A percentile compares a stretch with the other conserved stretches of the same genome.
phyloP scores from a whole-genome alignment of 2,113 vertebrate genomes.

The Phasianus colchicus region DNA sequence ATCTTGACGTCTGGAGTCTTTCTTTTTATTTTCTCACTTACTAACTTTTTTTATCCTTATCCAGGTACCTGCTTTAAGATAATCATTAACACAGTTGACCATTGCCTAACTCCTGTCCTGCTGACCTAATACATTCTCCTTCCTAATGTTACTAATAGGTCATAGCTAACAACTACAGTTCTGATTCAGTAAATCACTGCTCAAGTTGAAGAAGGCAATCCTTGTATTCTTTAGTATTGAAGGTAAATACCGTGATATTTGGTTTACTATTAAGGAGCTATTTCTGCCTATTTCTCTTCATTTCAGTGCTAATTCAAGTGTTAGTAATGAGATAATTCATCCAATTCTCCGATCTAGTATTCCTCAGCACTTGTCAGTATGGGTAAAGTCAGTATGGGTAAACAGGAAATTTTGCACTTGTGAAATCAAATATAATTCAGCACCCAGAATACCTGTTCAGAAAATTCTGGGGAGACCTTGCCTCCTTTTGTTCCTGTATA shows the following conservation, averaged over 20 bases:
- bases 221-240: background rate
- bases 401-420: background rate
- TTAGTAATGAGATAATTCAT: background rate
- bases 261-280: background rate
- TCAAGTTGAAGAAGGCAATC: background rate
- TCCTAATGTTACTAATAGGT: background rate
- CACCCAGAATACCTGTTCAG: background rate
- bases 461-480: background rate
- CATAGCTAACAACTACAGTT: background rate
- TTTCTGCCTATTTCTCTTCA: rapidly evolving
- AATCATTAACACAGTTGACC: background rate
- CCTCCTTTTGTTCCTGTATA: background rate
- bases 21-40: background rate
- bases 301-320: background rate
- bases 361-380: background rate
- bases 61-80: background rate
- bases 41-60: background rate
- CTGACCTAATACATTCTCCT: background rate
- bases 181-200: background rate
- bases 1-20: background rate
- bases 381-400: rapidly evolving
- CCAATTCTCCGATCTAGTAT: rapidly evolving
- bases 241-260: background rate
- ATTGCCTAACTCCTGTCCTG: background rate
- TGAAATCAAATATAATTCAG: background rate